Conservation (phyloP, 2,888 invertebrate genomes). For the Cyrtodaria siliqua region DNA sequence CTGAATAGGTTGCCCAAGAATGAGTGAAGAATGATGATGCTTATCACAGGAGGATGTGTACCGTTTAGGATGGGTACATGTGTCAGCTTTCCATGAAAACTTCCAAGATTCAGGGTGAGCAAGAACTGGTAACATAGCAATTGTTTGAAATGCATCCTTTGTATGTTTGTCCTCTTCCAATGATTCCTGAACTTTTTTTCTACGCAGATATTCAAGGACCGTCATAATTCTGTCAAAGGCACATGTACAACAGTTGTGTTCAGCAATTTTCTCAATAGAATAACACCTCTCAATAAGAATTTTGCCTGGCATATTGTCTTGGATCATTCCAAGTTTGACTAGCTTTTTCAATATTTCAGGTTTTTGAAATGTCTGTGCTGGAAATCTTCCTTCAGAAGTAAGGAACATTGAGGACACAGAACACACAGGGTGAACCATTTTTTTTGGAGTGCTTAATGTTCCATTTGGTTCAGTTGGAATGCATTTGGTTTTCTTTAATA, state of each 20-base stretch:
- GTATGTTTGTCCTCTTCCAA: neutral
- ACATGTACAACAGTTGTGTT: slow-evolving; percentile 8
- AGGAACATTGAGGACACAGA: slow-evolving; percentile 63
- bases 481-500: slow-evolving; percentile 48
- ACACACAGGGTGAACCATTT: slow-evolving; percentile 71
- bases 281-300: slow-evolving; percentile 63
- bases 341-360: slow-evolving; percentile 31
- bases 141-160: slow-evolving; percentile 6
- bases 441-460: slow-evolving; percentile 56
- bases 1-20: slow-evolving; percentile 33
- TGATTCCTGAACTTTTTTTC: neutral
- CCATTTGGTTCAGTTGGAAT: slow-evolving; percentile 72
- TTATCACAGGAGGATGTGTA: neutral
- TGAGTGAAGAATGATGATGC: neutral
- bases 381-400: slow-evolving; percentile 71
- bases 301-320: slow-evolving; percentile 41
- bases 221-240: slow-evolving; percentile 8
- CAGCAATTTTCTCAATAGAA: slow-evolving; percentile 40
- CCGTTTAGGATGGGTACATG: neutral
- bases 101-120: slow-evolving; percentile 64
- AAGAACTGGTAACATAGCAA: slow-evolving; percentile 64
- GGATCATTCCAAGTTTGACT: slow-evolving; percentile 64
- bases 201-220: slow-evolving; percentile 31
- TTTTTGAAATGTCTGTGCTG: slow-evolving; percentile 34
- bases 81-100: slow-evolving; percentile 67